Evolutionary conservation across 2,888 invertebrate genomes (phyloP).

Genomic region (Clanis bilineata): DNA sequence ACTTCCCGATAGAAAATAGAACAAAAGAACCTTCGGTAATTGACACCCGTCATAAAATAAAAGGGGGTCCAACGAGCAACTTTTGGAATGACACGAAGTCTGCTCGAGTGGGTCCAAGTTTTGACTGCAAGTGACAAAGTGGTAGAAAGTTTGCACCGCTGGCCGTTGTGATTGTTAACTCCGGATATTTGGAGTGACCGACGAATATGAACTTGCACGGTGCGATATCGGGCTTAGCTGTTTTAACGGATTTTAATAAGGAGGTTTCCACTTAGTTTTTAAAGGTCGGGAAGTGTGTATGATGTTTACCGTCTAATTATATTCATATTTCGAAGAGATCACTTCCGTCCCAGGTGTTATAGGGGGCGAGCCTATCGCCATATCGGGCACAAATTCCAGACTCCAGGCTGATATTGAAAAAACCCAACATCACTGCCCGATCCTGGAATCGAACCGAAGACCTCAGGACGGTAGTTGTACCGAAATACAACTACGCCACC

Average conservation of each 20-base stretch:
- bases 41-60: constrained; percentile 54
- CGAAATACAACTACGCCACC: too few species aligned
- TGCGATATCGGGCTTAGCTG: not conserved
- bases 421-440: too few species aligned
- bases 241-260: not conserved
- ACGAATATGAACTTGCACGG: constrained; percentile 15
- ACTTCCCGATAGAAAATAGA: constrained; percentile 28
- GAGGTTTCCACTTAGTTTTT: too few species aligned
- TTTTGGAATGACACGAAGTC: constrained; percentile 27
- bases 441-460: too few species aligned
- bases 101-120: constrained; percentile 37
- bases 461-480: too few species aligned
- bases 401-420: too few species aligned
- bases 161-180: constrained; percentile 17
- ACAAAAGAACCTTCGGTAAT: constrained; percentile 49
- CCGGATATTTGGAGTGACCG: constrained; percentile 9
- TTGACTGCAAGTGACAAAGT: constrained; percentile 54
- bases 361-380: too few species aligned
- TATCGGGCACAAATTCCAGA: too few species aligned
- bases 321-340: too few species aligned
- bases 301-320: too few species aligned
- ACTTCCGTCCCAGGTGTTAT: too few species aligned
- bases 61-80: constrained; percentile 35
- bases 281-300: too few species aligned
- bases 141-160: constrained; percentile 35